phyloP scores from a whole-genome alignment of 2,113 vertebrate genomes.

The Cygnus atratus region DNA sequence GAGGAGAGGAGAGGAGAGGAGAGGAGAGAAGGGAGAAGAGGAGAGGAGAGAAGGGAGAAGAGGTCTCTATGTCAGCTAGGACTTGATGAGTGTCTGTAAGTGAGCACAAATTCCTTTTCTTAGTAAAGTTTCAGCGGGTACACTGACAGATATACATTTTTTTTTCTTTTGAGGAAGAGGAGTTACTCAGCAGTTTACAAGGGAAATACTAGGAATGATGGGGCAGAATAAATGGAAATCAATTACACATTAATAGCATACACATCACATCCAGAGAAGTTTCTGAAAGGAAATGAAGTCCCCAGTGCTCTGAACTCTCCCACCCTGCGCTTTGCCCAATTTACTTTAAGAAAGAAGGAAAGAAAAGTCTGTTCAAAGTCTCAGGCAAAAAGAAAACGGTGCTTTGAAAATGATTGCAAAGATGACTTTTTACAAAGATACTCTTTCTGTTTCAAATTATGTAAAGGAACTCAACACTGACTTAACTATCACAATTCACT shows the following conservation, averaged over 20 bases:
- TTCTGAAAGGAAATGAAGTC: not conserved
- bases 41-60: too few species aligned
- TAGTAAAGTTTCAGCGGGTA: not conserved
- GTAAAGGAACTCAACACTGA: not conserved
- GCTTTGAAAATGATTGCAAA: not conserved
- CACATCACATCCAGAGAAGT: rapidly evolving
- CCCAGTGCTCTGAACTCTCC: not conserved
- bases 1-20: too few species aligned
- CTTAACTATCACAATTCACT: too few species aligned
- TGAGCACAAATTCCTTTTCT: not conserved
- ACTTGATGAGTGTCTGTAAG: rapidly evolving
- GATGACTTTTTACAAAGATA: not conserved
- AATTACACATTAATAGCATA: rapidly evolving
- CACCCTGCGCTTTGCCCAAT: not conserved
- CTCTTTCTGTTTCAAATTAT: rapidly evolving
- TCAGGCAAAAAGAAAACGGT: not conserved
- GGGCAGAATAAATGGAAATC: rapidly evolving
- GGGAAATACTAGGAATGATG: not conserved
- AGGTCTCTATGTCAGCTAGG: not conserved
- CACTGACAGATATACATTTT: rapidly evolving
- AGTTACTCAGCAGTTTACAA: rapidly evolving
- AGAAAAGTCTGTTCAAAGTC: not conserved
- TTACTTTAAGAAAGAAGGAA: not conserved
- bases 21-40: too few species aligned
- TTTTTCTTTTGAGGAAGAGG: not conserved